Evolutionary conservation across 2,888 invertebrate genomes (phyloP), one percentile per base, ranked within the genome.

Genomic region (Zonitis immaculata): DNA sequence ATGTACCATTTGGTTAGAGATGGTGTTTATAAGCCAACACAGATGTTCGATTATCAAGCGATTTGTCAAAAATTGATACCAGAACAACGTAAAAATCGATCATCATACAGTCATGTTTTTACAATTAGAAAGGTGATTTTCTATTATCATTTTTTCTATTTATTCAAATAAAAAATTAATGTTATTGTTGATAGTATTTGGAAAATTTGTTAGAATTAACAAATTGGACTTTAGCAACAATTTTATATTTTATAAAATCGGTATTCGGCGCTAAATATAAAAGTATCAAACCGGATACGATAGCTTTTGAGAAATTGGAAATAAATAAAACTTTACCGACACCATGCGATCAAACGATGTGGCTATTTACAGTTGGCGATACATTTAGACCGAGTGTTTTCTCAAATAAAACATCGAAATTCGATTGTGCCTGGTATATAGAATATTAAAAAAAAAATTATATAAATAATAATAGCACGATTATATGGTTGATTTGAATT

Each of bases 1-100:
- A 91, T 94, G 89, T 78, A 81, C 51, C 82, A 80, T 63, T 75
- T 91, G 46, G 81, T 93, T 0, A 82, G 84, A 53, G 87, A 88
- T 56, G 84, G 84, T 7, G 85, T 95, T 28, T 95, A 84, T 73
- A 85, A 84, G 62, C 79, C 83, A 50, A 84, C 92, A 9, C 81
- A 83, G 53, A 82, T 93, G 49, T 87, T 87, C 60, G 94, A 95
- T 73, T 95, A 94, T 71, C 95, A 95, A 76, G 92, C 89, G 0
- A 90, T 93, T 16, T 95, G 94, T 73, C 83, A 87, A 59, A 81
- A 81, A 47, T 66, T 66, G 14, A 67, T 68, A 7, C 65, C 66
- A 12, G 56, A 62, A 20, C 62, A 54, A 35, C 25, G n/a, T 51
- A 55, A 46, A 58, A 59, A 50, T 52, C 39, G 20, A 4, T 57